A percentile compares a stretch with the other conserved stretches of the same genome.
phyloP scores from a whole-genome alignment of 2,797 vertebrate species.

The Moxostoma hubbsi region DNA sequence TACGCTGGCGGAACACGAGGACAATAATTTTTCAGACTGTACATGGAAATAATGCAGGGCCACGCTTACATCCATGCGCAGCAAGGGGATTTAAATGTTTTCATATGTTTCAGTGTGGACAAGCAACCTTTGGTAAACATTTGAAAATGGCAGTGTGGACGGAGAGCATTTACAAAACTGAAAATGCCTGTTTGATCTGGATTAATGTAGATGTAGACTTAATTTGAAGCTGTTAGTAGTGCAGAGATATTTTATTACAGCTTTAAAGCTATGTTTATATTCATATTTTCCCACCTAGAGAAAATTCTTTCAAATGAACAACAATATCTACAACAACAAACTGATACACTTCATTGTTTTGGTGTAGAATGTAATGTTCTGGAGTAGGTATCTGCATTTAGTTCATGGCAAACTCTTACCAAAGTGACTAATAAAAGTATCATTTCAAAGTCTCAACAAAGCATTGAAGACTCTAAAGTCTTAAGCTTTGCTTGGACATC shows the following conservation, averaged over 20 bases:
- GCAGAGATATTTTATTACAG: background rate
- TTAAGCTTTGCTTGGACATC: constrained; percentile 34
- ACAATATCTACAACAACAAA: background rate
- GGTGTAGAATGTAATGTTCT: background rate
- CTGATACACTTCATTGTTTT: background rate
- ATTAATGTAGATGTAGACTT: too few species aligned
- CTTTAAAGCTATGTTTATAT: background rate
- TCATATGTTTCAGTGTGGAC: too few species aligned
- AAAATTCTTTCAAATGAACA: background rate
- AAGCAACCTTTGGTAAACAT: too few species aligned
- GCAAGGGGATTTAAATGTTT: too few species aligned
- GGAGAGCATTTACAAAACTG: too few species aligned
- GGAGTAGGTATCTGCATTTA: background rate
- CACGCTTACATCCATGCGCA: too few species aligned
- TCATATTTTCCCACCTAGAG: background rate
- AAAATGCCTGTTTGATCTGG: too few species aligned
- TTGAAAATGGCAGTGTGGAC: too few species aligned
- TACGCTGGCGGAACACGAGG: too few species aligned
- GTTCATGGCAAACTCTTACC: background rate
- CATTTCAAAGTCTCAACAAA: constrained; percentile 6
- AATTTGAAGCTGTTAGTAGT: too few species aligned
- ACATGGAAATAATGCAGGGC: too few species aligned
- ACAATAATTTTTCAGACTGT: too few species aligned
- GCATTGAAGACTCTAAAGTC: background rate
- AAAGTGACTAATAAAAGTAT: background rate